Evolutionary conservation across 1,140 invertebrate species (phyloP).

Genomic region (Drosophila nigrodunni): DNA sequence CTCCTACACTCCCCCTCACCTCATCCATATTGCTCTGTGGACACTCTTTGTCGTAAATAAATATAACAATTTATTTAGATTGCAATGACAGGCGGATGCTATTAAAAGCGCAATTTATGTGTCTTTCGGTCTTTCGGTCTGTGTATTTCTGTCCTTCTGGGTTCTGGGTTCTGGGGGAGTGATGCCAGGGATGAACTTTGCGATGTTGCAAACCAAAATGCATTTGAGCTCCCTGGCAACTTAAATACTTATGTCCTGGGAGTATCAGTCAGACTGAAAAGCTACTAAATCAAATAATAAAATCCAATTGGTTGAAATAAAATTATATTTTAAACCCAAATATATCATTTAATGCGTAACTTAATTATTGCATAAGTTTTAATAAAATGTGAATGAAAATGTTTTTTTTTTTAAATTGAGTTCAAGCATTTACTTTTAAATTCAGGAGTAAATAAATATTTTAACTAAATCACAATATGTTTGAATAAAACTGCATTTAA

Average conservation of each 20-base stretch:
- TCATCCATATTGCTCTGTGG: slow-evolving; percentile 22
- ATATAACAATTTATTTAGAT: slow-evolving; percentile 84
- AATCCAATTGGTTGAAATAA: neutral
- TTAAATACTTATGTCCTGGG: neutral
- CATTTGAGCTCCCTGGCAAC: slow-evolving; percentile 10
- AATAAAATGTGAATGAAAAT: neutral
- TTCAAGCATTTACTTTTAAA: neutral
- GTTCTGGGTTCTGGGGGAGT: slow-evolving; percentile 4
- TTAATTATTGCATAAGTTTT: neutral
- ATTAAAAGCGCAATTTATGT: slow-evolving; percentile 81
- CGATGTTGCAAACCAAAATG: slow-evolving; percentile 49
- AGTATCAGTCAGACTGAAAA: neutral
- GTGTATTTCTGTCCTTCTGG: slow-evolving; percentile 11
- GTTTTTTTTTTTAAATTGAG: too few species aligned
- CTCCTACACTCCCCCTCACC: neutral
- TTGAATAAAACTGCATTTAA: neutral
- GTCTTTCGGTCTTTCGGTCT: slow-evolving; percentile 28
- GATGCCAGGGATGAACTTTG: slow-evolving; percentile 45
- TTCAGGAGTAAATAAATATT: neutral
- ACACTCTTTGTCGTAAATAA: slow-evolving; percentile 82
- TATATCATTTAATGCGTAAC: neutral
- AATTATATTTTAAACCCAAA: neutral
- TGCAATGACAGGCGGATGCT: slow-evolving; percentile 82
- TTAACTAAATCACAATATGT: neutral
- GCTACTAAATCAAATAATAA: slow-evolving; percentile 8